Percentiles rank a stretch among this genome's conserved stretches.
These are phyloP conservation scores for Tretioscincus oriximinensis DNA, from an alignment of 2,113 vertebrate genomes.

Conservation along the genomic window DNA sequence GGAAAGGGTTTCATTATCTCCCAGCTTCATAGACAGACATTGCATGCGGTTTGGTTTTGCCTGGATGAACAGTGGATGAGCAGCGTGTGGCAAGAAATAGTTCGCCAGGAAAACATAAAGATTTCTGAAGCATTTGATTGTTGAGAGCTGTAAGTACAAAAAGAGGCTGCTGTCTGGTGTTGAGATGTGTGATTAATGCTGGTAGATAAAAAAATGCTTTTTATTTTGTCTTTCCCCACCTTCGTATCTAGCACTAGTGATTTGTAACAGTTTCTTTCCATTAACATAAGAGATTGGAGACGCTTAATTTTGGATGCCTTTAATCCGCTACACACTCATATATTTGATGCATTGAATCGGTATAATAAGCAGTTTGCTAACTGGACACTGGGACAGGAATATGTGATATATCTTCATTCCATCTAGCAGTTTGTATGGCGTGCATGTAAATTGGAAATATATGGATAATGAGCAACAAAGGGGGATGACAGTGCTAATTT, in stretches of 20 bases:
- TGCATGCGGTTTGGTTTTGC: slow-evolving; percentile 76
- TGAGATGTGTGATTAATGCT: slow-evolving; percentile 35
- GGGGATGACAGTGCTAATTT: slow-evolving; percentile 68
- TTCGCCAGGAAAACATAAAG: slow-evolving; percentile 63
- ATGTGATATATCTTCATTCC: slow-evolving; percentile 11
- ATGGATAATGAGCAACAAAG: slow-evolving; percentile 52
- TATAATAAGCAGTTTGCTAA: slow-evolving; percentile 3
- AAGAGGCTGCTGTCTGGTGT: slow-evolving; percentile 48
- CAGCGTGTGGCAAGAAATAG: slow-evolving; percentile 63
- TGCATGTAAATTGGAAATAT: slow-evolving; percentile 13
- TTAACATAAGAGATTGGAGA: slow-evolving; percentile 40
- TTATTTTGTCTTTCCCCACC: neutral
- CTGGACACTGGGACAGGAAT: slow-evolving; percentile 52
- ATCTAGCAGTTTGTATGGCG: neutral
- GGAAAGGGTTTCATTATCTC: slow-evolving; percentile 72
- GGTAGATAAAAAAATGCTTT: slow-evolving; percentile 42
- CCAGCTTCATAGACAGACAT: slow-evolving; percentile 70
- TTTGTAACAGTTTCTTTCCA: slow-evolving; percentile 36
- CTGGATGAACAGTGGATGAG: slow-evolving; percentile 74
- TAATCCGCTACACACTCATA: neutral
- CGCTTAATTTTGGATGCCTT: slow-evolving; percentile 17
- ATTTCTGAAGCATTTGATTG: slow-evolving; percentile 60
- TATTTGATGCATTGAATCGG: slow-evolving; percentile 8
- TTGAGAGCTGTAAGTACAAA: slow-evolving; percentile 72
- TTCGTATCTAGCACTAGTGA: neutral